Base-by-base conservation (phyloP, 2,888 invertebrate species). In the Tachystola acroxantha region DNA sequence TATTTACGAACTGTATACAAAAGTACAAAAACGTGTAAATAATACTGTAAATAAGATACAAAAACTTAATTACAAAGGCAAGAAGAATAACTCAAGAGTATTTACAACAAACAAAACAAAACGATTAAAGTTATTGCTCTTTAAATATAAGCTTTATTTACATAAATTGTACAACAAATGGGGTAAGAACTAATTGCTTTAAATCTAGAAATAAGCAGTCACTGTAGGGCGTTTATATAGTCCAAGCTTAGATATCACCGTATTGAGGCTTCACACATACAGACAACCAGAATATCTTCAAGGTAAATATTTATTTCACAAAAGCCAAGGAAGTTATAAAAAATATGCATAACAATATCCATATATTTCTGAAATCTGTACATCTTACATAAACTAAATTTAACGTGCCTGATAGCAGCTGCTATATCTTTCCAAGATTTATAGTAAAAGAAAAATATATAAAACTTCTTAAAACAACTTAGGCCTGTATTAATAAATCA, bases 41-140 rank as follows among this genome's bases (percentile, higher is more conserved):
- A 76, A 75, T 73, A 76, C 75, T 75, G 75, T 60, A 67, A 60
- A 51, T 47, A 52, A 59, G 43, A 46, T 56, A 63, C 52, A 61
- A 60, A n/a, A 58, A 43, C 53, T 46, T 48, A 50, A 42, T 32
- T 36, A 42, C 47, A 53, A 51, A 53, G 71, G 71, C 72, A 73
- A 73, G 72, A 73, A 48, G 60, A 50, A 64, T 56, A 53, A 48
- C 52, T 49, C 49, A 51, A 50, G 46, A 48, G 45, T 70, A 72
- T 71, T 64, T 73, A 71, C 72, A 72, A 58, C 13, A 16, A 11
- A 25, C 9, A 33, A 25, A 6, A 33, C 25, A 16, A 34, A 29
- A 7, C 28, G 3, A 24, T 13, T 22, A 3, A 32, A 24, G 6
- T 2, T 25, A 10, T n/a, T 27, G 27, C 7, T 11, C 10, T 10